Percentiles rank a stretch among this genome's conserved stretches.
Conservation (phyloP, 2,888 invertebrate species). For the Ornithoptera priamus region DNA sequence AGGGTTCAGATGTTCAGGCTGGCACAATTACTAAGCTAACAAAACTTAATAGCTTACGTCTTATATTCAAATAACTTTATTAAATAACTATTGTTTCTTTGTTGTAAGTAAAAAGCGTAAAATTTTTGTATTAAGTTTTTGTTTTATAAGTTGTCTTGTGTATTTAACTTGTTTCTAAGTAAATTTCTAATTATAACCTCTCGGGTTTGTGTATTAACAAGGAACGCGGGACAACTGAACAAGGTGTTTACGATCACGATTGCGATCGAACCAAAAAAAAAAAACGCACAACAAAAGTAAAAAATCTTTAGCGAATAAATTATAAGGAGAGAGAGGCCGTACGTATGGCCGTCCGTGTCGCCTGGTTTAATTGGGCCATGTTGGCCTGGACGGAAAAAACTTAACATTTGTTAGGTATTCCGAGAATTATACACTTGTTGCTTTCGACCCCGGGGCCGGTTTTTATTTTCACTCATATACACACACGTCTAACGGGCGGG, state of each 20-base stretch:
- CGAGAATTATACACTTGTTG: constrained; percentile 75
- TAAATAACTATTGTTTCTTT: no score
- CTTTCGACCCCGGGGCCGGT: constrained; percentile 44
- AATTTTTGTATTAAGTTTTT: no score
- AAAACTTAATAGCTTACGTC: no score
- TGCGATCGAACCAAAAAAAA: constrained; percentile 56
- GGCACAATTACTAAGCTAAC: no score
- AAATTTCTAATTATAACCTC: constrained; percentile 34
- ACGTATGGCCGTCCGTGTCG: constrained; percentile 46
- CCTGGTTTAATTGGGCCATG: constrained; percentile 75
- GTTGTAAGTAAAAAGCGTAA: no score
- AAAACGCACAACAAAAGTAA: constrained; percentile 60
- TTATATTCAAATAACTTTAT: no score
- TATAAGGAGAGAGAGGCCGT: constrained; percentile 59
- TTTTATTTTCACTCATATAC: constrained; percentile 41
- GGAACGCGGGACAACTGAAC: constrained; percentile 61
- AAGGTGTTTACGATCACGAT: constrained; percentile 78
- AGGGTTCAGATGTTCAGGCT: no score
- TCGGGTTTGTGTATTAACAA: constrained; percentile 56
- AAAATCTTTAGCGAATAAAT: constrained; percentile 75
- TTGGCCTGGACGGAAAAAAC: constrained; percentile 68
- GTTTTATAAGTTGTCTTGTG: no score
- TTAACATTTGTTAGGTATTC: constrained; percentile 78
- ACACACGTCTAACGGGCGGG: constrained; percentile 29
- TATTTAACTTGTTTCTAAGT: constrained; percentile 38